A percentile compares a stretch with the other conserved stretches of the same genome.
These are phyloP conservation scores for Aporophyla lueneburgensis DNA, from an alignment of 2,888 invertebrate species.

Conservation along the genomic window DNA sequence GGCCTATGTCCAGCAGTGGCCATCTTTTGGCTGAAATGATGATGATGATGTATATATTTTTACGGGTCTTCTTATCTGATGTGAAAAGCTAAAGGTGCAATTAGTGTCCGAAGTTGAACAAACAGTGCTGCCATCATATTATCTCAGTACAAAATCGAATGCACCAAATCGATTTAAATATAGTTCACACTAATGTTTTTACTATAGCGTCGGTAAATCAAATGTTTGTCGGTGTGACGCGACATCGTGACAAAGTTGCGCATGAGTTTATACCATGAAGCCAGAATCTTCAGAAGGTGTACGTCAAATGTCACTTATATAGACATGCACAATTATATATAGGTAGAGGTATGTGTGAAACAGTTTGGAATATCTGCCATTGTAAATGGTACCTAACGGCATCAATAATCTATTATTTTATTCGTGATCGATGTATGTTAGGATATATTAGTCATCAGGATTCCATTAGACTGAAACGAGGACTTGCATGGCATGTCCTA, in stretches of 20 bases:
- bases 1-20: too few species aligned
- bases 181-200: constrained; percentile 65
- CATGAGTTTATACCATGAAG: constrained; percentile 19
- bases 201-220: constrained; percentile 71
- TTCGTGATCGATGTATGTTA: background rate
- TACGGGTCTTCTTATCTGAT: too few species aligned
- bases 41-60: too few species aligned
- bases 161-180: constrained; percentile 36
- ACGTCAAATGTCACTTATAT: background rate
- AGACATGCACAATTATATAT: background rate
- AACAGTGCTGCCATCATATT: constrained; percentile 1
- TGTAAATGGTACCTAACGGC: background rate
- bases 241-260: constrained; percentile 71
- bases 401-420: background rate
- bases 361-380: background rate
- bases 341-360: too few species aligned
- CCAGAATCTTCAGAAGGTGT: constrained; percentile 26
- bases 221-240: constrained; percentile 72
- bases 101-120: background rate
- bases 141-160: constrained; percentile 17
- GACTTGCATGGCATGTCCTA: background rate
- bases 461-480: background rate
- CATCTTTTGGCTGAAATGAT: too few species aligned
- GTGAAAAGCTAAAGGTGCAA: too few species aligned
- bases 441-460: background rate